phyloP scores from a whole-genome alignment of 2,797 vertebrate genomes.

The Argyrosomus regius region DNA sequence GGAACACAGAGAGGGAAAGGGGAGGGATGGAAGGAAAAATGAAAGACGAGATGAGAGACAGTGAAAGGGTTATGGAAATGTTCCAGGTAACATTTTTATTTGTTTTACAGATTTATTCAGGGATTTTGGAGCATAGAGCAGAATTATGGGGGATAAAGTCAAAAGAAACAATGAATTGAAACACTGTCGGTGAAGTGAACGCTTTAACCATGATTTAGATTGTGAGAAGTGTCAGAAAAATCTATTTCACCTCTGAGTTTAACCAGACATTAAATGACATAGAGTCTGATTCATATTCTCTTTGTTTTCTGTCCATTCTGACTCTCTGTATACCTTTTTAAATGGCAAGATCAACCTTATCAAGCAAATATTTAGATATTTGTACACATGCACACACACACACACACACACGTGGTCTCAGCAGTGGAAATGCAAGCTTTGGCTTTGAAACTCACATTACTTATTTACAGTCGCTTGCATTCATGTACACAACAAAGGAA shows the following conservation, averaged over 20 bases:
- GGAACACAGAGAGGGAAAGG: slow-evolving; percentile 40
- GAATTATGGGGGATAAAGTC: slow-evolving; percentile 22
- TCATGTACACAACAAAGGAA: slow-evolving; percentile 62
- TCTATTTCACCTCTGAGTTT: background rate
- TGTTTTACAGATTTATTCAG: slow-evolving; percentile 63
- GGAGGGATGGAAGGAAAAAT: slow-evolving; percentile 25
- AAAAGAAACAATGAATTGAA: slow-evolving; percentile 26
- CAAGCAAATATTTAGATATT: slow-evolving; percentile 46
- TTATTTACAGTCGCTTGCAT: slow-evolving; percentile 57
- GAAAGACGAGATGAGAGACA: slow-evolving; percentile 24
- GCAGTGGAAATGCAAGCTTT: slow-evolving; percentile 45
- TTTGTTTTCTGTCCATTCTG: slow-evolving; percentile 19
- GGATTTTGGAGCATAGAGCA: slow-evolving; percentile 35
- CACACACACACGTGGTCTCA: slow-evolving; percentile 16
- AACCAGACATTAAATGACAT: slow-evolving; percentile 3
- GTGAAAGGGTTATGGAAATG: slow-evolving; percentile 51
- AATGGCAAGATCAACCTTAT: slow-evolving; percentile 39
- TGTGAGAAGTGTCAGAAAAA: slow-evolving; percentile 1
- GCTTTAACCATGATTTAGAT: background rate
- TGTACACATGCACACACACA: slow-evolving; percentile 18
- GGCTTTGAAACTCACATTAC: slow-evolving; percentile 68
- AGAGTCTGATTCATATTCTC: slow-evolving; percentile 3
- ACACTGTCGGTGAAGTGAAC: slow-evolving; percentile 5
- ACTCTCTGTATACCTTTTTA: background rate
- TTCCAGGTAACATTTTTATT: slow-evolving; percentile 59